phyloP scores from a whole-genome alignment of 1,140 invertebrate genomes.

The Paracyclopina nana region DNA sequence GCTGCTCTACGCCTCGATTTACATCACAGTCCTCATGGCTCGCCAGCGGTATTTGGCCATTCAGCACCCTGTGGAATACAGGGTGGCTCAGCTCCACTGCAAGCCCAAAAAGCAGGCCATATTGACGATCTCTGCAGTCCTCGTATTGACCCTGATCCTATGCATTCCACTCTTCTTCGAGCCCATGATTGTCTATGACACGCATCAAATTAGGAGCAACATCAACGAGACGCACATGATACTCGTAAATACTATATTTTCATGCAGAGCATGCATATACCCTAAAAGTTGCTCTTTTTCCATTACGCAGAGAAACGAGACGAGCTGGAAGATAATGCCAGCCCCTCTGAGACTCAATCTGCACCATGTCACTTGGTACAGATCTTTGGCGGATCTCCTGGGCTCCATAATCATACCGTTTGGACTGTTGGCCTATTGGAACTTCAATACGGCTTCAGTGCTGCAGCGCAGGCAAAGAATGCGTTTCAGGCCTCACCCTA shows the following conservation, averaged over 20 bases:
- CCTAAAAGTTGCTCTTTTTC: background rate
- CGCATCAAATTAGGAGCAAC: no score
- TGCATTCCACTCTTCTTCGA: background rate
- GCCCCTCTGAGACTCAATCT: background rate
- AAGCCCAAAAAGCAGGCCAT: no score
- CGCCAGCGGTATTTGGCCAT: background rate
- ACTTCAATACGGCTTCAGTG: background rate
- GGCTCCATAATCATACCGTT: background rate
- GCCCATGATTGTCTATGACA: background rate
- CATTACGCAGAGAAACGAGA: background rate
- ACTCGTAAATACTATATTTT: no score
- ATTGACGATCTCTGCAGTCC: no score
- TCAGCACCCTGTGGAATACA: background rate
- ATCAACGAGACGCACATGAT: no score
- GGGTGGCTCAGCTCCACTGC: background rate
- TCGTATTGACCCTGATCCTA: background rate
- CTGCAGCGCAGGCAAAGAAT: background rate
- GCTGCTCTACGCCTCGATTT: background rate
- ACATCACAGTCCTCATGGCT: background rate
- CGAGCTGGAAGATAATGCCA: background rate
- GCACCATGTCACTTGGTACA: background rate
- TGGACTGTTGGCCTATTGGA: background rate
- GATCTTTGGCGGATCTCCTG: background rate
- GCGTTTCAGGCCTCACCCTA: background rate
- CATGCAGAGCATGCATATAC: no score